Evolutionary conservation across 2,888 invertebrate species (phyloP).

Genomic region (Zele albiditarsus): DNA sequence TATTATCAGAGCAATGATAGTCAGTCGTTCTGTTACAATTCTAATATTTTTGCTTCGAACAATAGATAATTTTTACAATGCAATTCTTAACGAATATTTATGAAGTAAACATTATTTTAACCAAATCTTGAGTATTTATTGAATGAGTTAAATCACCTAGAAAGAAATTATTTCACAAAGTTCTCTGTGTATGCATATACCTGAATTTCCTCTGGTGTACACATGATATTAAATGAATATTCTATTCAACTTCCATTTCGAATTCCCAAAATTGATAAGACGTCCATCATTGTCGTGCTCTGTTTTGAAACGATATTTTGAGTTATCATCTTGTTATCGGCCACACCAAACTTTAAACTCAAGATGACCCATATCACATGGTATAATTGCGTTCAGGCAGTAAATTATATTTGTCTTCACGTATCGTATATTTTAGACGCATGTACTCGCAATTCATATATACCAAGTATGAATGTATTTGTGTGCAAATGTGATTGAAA

Average conservation of each 20-base stretch:
- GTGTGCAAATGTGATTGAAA: background rate
- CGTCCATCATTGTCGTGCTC: conserved; percentile 12
- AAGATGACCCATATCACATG: background rate
- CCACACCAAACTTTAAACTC: background rate
- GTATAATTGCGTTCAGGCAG: background rate
- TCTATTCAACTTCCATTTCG: conserved; percentile 29
- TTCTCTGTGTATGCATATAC: conserved; percentile 61
- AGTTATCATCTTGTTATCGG: background rate
- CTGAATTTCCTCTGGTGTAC: conserved; percentile 74
- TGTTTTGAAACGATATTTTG: background rate
- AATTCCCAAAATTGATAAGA: conserved; percentile 4
- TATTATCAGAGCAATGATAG: too few relatives aligned
- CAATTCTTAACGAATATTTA: background rate
- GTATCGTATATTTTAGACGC: background rate
- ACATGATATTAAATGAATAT: conserved; percentile 64
- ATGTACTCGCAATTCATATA: background rate
- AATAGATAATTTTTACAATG: too few relatives aligned
- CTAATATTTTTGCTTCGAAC: too few relatives aligned
- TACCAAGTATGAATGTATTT: background rate
- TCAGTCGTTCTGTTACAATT: too few relatives aligned
- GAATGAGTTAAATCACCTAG: too few relatives aligned
- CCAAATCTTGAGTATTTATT: background rate
- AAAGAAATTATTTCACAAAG: background rate
- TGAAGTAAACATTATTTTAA: too few relatives aligned
- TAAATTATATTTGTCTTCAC: conserved; percentile 1